phyloP scores from a whole-genome alignment of 1,140 invertebrate genomes.

The Panagrolaimus sp. region DNA sequence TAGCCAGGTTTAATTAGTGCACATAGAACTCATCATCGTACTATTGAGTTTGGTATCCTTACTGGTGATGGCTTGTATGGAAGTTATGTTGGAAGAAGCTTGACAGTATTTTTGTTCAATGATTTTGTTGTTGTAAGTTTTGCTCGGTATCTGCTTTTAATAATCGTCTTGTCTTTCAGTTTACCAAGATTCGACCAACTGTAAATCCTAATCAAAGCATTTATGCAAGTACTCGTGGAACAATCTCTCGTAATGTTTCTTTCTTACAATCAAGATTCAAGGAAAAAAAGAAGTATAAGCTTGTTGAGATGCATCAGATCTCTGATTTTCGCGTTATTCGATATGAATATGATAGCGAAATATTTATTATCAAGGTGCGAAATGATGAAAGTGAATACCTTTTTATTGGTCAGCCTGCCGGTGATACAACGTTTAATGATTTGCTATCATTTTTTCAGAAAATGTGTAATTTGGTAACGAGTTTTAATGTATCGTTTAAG shows the following conservation, averaged over 20 bases:
- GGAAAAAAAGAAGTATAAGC: constrained; percentile 30
- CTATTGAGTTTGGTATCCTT: constrained; percentile 31
- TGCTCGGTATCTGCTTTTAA: not conserved
- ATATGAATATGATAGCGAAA: constrained; percentile 18
- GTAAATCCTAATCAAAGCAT: constrained; percentile 1
- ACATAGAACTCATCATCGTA: constrained; percentile 28
- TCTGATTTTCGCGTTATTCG: constrained; percentile 27
- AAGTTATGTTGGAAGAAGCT: constrained; percentile 33
- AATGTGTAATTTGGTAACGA: not conserved
- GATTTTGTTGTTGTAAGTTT: constrained; percentile 34
- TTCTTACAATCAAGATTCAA: constrained; percentile 9
- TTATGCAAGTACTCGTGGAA: constrained; percentile 16
- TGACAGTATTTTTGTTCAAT: constrained; percentile 37
- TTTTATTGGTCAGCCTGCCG: constrained; percentile 25
- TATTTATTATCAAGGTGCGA: constrained; percentile 33
- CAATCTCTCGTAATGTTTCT: constrained; percentile 33
- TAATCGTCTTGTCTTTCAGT: constrained; percentile 18
- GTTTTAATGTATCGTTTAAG: not conserved
- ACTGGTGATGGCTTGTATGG: constrained; percentile 32
- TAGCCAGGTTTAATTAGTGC: constrained; percentile 26
- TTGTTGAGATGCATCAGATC: constrained; percentile 26
- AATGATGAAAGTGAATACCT: constrained; percentile 39
- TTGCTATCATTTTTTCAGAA: not conserved
- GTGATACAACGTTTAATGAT: not conserved
- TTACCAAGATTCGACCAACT: constrained; percentile 29